Evolutionary conservation across 2,797 vertebrate genomes (phyloP).

Genomic region (Alectoris magna): DNA sequence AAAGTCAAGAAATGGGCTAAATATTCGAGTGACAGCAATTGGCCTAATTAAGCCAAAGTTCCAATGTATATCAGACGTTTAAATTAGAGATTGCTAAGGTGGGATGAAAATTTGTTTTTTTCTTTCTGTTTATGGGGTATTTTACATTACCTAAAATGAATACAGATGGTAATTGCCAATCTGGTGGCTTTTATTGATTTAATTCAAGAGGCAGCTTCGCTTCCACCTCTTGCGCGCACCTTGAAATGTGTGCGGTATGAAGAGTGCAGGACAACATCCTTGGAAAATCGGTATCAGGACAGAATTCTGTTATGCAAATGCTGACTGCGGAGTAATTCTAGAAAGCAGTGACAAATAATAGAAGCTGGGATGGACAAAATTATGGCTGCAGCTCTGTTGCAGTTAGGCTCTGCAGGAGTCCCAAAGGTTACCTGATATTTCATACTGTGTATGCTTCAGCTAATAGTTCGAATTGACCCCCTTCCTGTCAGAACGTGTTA

Average conservation of each 20-base stretch:
- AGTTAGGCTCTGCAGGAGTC: background rate
- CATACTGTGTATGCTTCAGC: background rate
- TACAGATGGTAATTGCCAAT: constrained; percentile 20
- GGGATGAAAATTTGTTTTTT: background rate
- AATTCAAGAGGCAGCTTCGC: constrained; percentile 58
- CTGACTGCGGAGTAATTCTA: constrained; percentile 58
- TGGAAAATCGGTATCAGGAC: constrained; percentile 56
- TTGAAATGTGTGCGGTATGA: constrained; percentile 62
- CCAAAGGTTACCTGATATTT: background rate
- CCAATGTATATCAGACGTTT: background rate
- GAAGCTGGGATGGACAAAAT: constrained; percentile 9
- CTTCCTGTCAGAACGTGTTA: background rate
- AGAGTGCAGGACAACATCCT: constrained; percentile 56
- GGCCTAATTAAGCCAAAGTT: background rate
- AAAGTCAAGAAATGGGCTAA: background rate
- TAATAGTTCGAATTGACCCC: background rate
- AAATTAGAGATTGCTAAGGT: background rate
- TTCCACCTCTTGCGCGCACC: constrained; percentile 50
- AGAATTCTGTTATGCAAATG: constrained; percentile 56
- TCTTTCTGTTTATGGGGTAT: background rate
- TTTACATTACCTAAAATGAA: constrained; percentile 29
- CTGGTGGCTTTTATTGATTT: constrained; percentile 51
- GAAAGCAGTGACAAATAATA: constrained; percentile 55
- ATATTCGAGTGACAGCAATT: background rate
- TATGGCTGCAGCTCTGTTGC: constrained; percentile 1